Evolutionary conservation across 2,888 invertebrate species (phyloP), one percentile per base, ranked within the genome.

Genomic region (Himalopsyche kuldschensis): DNA sequence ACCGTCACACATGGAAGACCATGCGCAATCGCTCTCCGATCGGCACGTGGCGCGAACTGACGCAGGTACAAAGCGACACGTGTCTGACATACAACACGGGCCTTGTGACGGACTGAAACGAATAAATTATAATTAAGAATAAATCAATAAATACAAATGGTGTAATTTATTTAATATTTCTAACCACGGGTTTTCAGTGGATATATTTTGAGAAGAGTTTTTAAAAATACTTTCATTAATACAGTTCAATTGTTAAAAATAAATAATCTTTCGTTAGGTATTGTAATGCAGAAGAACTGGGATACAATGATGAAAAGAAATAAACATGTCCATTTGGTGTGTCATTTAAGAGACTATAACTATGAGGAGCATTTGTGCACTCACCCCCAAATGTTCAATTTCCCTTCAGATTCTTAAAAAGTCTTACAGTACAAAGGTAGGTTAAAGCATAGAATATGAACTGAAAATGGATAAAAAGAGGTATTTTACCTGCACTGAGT

Each of bases 91-190:
- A 90, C 99, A 99, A 91, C 99, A 99, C 31, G 98, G 99, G 8
- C 99, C 99, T 92, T 99, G 97, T 81, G 98, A 98, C 0, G 99
- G 99, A 89, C 98, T 98, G 91, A 2, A 76, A 76, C 0, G 20
- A 24, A 76, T 76, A 11, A 8, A 27, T 75, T 24, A 30, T 11
- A 69, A 20, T n/a, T 69, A 30, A 69, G 3, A 30, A 69, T 63
- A 6, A 24, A 27, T 27, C n/a, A 20, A 11, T 31, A 31, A 76
- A 76, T 5, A 31, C 3, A 35, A 6, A 31, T 77, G 10, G 8
- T 32, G 32, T 20, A 32, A 77, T 24, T 11, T 30, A 11, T 77
- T 20, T 24, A 11, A 77, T 8, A 77, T 32, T 77, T 77, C 30
- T 35, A 35, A 35, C 5, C 6, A 35, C 10, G 1, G 35, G 6